Conservation (phyloP, 2,113 vertebrate species). For the Phyllopteryx taeniolatus region DNA sequence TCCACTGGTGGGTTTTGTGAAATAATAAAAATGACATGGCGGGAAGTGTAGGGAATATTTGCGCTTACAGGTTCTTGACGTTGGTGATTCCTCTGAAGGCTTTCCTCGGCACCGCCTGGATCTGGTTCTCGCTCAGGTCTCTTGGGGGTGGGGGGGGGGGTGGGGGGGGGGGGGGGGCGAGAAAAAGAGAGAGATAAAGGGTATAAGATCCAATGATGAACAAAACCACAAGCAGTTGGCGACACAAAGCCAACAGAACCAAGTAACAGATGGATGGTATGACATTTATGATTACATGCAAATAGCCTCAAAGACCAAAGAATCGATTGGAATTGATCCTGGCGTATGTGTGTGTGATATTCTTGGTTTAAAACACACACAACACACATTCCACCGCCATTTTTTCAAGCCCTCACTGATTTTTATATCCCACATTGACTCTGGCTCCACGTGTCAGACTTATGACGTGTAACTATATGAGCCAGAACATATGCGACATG, state of each 20-base stretch:
- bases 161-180: conserved; percentile 40
- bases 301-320: conserved; percentile 66
- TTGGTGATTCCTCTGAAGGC: conserved; percentile 93
- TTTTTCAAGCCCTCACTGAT: conserved; percentile 4
- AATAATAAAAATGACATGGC: conserved; percentile 6
- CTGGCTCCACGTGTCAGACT: background rate
- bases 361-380: conserved; percentile 10
- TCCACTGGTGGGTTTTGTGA: background rate
- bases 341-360: conserved; percentile 11
- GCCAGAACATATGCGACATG: conserved; percentile 66
- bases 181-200: conserved; percentile 25
- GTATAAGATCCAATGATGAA: conserved; percentile 54
- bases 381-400: conserved; percentile 2
- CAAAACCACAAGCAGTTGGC: conserved; percentile 39
- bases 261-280: conserved; percentile 44
- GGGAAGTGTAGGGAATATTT: conserved; percentile 2
- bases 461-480: conserved; percentile 38
- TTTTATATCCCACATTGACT: background rate
- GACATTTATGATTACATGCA: conserved; percentile 65
- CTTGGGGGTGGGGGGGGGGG: conserved; percentile 65
- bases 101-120: conserved; percentile 95
- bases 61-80: conserved; percentile 96
- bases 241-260: conserved; percentile 46
- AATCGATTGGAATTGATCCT: conserved; percentile 48
- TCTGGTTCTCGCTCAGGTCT: conserved; percentile 98